Evolutionary conservation across 1,140 invertebrate species (phyloP), one percentile per base, ranked within the genome.

Genomic region (Euwallacea fornicatus): DNA sequence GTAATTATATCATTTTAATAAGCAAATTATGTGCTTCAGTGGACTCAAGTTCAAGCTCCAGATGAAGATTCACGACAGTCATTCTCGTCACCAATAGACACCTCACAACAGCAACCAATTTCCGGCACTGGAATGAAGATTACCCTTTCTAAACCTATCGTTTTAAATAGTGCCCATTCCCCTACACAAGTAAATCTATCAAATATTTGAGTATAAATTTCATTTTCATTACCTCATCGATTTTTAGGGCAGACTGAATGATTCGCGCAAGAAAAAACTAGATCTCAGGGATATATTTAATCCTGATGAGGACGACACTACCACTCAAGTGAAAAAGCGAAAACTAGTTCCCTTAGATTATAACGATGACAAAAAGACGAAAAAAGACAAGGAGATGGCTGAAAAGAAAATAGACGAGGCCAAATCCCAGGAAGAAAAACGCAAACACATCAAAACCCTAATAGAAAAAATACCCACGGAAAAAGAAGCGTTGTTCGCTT

Each of bases 391-490:
- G 70, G 84, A 88, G 77, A 83, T 86, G 75, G 85, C 89, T 64
- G 85, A 88, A 64, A 91, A 89, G 81, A 84, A 88, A 80, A 83
- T 84, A 15, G 88, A 89, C 74, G 88, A 89, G 76, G 86, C 85
- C 73, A 92, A 91, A 80, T 89, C 88, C 69, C 91, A 93, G 75
- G 97, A 98, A 83, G 98, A 99, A 82, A 98, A 99, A 82, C 85
- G 94, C 58, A 94, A 95, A 77, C 91, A 96, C 81, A 97, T 99
- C 75, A 98, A 98, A 86, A 93, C 92, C 66, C 88, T 99, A 69
- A 99, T 99, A 78, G 97, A 99, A 82, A 96, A 94, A 85, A 99
- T 99, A 82, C 98, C 98, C 59, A 99, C 97, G 54, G 94, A 94
- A 79, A 98, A 98, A 85, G 92, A 93, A 72, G 94, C 96, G 76